These are phyloP conservation scores for Teleopsis dalmanni DNA, from an alignment of 1,140 invertebrate genomes.

Conservation along the genomic window DNA sequence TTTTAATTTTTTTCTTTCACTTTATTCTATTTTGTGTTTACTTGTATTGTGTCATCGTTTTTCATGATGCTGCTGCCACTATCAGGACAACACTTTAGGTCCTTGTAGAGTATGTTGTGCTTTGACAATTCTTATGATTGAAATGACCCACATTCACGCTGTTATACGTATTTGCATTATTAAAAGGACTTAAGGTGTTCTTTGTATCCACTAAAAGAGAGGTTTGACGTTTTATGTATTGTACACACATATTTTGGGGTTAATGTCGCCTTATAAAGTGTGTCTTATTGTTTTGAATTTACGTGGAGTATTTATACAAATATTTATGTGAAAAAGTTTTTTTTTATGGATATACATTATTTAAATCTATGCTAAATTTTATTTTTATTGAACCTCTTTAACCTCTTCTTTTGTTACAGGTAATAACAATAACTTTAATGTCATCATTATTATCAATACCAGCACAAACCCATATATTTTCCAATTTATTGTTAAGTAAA, in stretches of 20 bases:
- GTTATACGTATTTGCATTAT: too few species aligned
- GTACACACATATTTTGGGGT: too few species aligned
- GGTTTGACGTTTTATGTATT: too few species aligned
- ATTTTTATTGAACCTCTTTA: constrained; percentile 6
- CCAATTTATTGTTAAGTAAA: neutral
- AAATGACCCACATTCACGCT: constrained; percentile 10
- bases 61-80: neutral
- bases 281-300: too few species aligned
- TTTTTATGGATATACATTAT: too few species aligned
- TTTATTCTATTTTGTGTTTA: neutral
- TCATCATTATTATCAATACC: neutral
- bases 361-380: too few species aligned
- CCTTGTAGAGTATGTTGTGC: neutral
- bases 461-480: too few species aligned
- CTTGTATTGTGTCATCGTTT: neutral
- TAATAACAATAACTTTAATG: constrained; percentile 6
- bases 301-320: too few species aligned
- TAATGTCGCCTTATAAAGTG: too few species aligned
- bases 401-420: constrained; percentile 1
- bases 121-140: constrained; percentile 5
- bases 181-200: too few species aligned
- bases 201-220: too few species aligned
- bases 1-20: neutral
- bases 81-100: neutral
- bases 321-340: too few species aligned